Percentiles rank a stretch among this genome's conserved stretches.
phyloP scores from a whole-genome alignment of 2,113 vertebrate genomes.

The Rousettus leschenaultii region DNA sequence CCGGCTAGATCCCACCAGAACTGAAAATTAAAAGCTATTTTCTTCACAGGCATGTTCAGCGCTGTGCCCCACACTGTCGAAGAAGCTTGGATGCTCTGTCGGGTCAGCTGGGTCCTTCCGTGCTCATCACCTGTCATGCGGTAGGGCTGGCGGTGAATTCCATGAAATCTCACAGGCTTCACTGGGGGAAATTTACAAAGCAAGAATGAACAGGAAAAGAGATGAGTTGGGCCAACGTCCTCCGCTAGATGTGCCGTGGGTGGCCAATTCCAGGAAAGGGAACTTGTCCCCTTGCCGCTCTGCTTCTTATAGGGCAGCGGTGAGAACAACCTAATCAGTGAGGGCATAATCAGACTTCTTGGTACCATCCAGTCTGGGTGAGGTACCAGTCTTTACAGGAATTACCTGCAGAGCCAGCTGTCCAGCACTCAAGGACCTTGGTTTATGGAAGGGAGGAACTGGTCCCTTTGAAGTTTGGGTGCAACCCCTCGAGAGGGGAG shows the following conservation, averaged over 20 bases:
- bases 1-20: neutral
- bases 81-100: neutral
- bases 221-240: neutral
- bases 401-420: neutral
- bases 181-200: neutral
- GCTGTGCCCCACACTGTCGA: neutral
- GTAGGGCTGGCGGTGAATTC: neutral
- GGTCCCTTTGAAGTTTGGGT: neutral
- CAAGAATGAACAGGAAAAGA: neutral
- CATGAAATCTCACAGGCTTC: neutral
- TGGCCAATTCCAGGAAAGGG: neutral
- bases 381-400: neutral
- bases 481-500: neutral
- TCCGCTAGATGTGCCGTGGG: neutral
- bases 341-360: neutral
- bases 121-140: neutral
- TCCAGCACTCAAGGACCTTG: neutral
- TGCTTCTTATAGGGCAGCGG: neutral
- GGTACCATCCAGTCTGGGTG: neutral
- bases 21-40: neutral
- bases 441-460: neutral
- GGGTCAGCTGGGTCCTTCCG: neutral
- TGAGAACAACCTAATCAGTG: neutral
- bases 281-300: neutral
- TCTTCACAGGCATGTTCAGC: neutral